A percentile compares a stretch with the other conserved stretches of the same genome.
Conservation (phyloP, 1,140 invertebrate species). For the Heliconius hermathena region DNA sequence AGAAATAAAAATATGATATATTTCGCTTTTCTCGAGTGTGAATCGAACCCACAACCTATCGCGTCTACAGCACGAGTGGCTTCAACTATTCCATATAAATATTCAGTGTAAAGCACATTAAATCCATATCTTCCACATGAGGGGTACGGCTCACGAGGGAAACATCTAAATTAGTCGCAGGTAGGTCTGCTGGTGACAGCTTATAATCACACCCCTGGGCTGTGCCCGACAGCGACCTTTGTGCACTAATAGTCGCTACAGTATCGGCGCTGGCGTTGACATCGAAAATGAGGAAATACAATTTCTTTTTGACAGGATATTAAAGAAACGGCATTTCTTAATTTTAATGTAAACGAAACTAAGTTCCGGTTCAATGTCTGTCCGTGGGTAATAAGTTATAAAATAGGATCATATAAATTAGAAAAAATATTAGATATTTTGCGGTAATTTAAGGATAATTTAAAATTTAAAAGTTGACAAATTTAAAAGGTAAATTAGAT, state of each 20-base stretch:
- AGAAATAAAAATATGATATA: too few relatives aligned
- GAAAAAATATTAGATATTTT: background rate
- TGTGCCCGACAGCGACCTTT: constrained; percentile 68
- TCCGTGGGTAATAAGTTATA: too few relatives aligned
- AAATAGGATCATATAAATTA: too few relatives aligned
- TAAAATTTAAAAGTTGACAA: too few relatives aligned
- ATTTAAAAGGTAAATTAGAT: too few relatives aligned
- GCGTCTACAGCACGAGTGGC: background rate
- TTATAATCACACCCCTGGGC: constrained; percentile 64
- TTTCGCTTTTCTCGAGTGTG: too few relatives aligned
- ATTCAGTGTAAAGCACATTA: constrained; percentile 20
- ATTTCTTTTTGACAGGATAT: constrained; percentile 66
- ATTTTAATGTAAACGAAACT: constrained; percentile 20
- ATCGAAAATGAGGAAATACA: constrained; percentile 60
- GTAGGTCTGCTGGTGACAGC: constrained; percentile 67
- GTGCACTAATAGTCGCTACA: constrained; percentile 71
- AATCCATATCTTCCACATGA: constrained; percentile 36
- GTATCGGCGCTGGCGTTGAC: constrained; percentile 58
- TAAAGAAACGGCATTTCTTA: constrained; percentile 27
- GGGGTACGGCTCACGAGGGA: constrained; percentile 35
- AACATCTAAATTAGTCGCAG: constrained; percentile 67
- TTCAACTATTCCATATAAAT: background rate
- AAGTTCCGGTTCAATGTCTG: background rate
- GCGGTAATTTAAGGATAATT: background rate
- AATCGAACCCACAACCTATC: too few relatives aligned